A percentile compares a stretch with the other conserved stretches of the same genome.
Evolutionary conservation across 2,888 invertebrate species (phyloP).

Genomic region (Aspidiotus rigidus): DNA sequence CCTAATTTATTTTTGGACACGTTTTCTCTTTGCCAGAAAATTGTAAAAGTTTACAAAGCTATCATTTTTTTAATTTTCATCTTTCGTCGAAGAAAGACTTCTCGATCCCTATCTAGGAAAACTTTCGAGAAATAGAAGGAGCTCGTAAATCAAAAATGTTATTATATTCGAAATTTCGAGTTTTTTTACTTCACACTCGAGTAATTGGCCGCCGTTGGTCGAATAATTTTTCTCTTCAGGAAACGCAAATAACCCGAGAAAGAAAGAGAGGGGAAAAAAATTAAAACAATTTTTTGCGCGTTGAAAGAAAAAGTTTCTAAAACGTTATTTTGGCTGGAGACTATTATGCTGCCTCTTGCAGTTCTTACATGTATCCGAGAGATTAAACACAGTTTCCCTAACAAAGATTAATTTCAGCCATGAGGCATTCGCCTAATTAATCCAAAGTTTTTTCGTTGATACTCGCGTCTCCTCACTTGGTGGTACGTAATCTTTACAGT

Average conservation of each 20-base stretch:
- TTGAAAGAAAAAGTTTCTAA: constrained; percentile 19
- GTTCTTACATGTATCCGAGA: constrained; percentile 37
- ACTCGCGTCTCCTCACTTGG: constrained; percentile 1
- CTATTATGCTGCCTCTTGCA: constrained; percentile 26
- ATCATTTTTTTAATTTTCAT: no score
- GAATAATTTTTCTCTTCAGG: background rate
- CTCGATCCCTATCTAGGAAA: no score
- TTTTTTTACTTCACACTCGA: background rate
- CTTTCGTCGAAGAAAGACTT: no score
- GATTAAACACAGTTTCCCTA: constrained; percentile 37
- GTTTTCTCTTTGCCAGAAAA: no score
- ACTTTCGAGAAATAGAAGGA: no score
- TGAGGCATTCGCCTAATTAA: constrained; percentile 31
- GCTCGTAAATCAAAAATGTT: background rate
- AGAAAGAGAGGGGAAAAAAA: constrained; percentile 1
- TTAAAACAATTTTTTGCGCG: background rate
- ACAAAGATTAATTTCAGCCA: constrained; percentile 36
- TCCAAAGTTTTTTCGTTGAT: constrained; percentile 31
- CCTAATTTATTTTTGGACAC: no score
- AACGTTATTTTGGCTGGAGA: constrained; percentile 22
- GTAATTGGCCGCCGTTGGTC: background rate
- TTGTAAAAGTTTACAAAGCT: no score
- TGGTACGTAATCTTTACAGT: no score
- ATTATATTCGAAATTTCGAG: background rate
- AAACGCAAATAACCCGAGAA: background rate